phyloP scores from a whole-genome alignment of 2,797 vertebrate genomes.

The Florisuga fusca region DNA sequence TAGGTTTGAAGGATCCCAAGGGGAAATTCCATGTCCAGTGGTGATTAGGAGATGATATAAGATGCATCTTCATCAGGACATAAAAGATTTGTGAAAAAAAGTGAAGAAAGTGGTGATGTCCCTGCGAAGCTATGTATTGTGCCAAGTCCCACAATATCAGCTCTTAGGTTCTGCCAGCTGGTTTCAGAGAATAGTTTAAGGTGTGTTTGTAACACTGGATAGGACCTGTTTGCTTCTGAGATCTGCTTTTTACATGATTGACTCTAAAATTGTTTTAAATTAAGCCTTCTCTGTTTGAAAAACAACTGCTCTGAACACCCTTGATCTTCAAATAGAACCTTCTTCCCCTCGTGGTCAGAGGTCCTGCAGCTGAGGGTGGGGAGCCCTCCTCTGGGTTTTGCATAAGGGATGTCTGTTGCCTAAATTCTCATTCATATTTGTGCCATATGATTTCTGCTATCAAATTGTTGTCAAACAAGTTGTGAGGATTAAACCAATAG shows the following conservation, averaged over 20 bases:
- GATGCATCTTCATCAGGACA: background rate
- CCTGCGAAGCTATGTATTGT: background rate
- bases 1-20: background rate
- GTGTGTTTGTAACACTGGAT: background rate
- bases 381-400: background rate
- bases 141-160: background rate
- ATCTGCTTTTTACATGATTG: background rate
- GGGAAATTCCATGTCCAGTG: background rate
- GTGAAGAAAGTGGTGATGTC: background rate
- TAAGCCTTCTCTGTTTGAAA: background rate
- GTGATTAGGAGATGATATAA: background rate
- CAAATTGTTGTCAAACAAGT: background rate
- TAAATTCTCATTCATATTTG: background rate
- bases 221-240: background rate
- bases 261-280: background rate
- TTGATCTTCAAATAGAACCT: background rate
- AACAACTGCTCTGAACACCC: background rate
- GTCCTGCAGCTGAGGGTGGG: background rate
- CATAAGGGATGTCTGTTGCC: background rate
- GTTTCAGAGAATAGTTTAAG: background rate
- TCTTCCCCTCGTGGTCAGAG: accelerated
- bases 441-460: background rate
- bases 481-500: background rate
- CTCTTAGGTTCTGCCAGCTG: background rate
- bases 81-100: background rate